A percentile compares a stretch with the other conserved stretches of the same genome.
Conservation (phyloP, 1,140 invertebrate species). For the Drosophila punjabiensis region DNA sequence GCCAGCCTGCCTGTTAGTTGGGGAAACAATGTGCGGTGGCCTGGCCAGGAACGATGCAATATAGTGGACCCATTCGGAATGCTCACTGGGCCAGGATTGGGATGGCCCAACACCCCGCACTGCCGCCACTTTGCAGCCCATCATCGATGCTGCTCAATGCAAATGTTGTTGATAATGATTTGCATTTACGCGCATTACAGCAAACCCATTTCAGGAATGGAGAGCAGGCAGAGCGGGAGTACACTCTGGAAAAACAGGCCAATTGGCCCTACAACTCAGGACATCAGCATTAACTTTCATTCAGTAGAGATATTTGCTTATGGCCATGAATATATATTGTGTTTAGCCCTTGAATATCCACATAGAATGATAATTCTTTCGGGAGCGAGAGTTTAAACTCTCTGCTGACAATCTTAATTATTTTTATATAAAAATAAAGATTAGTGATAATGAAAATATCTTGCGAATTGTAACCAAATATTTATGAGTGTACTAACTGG, state of each 20-base stretch:
- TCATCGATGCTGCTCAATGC: constrained; percentile 50
- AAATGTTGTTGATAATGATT: constrained; percentile 79
- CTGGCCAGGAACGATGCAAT: background rate
- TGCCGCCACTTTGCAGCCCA: constrained; percentile 1
- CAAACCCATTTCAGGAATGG: constrained; percentile 32
- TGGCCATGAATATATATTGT: background rate
- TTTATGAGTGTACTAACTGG: constrained; percentile 6
- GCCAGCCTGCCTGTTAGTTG: constrained; percentile 5
- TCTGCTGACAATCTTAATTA: too few species aligned
- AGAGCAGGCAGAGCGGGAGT: background rate
- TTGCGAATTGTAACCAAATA: too few species aligned
- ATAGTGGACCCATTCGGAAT: constrained; percentile 42
- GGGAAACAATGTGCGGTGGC: constrained; percentile 37
- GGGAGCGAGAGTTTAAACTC: too few species aligned
- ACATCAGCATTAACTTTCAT: constrained; percentile 8
- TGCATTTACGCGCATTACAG: constrained; percentile 69
- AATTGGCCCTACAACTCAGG: background rate
- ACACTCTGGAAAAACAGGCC: constrained; percentile 10
- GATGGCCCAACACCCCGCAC: background rate
- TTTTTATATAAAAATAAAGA: background rate
- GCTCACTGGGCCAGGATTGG: background rate
- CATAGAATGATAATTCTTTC: background rate
- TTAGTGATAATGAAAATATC: background rate
- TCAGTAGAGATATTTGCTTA: constrained; percentile 2
- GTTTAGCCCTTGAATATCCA: background rate